Evolutionary conservation across 2,113 vertebrate species (phyloP), one percentile per base, ranked within the genome.

Genomic region (Corythaeola cristata): DNA sequence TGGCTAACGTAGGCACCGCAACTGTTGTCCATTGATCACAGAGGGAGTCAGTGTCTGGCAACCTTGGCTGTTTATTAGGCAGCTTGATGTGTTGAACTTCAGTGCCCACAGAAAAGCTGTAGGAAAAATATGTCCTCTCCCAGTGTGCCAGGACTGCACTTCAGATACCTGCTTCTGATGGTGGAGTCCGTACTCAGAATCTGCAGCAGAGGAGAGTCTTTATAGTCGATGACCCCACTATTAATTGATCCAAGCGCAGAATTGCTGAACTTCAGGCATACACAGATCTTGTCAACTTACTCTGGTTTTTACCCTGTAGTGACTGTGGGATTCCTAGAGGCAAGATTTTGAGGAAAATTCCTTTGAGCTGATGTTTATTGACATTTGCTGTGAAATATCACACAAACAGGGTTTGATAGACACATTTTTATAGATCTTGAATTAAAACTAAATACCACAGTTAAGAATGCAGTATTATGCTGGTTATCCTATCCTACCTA

Each of bases 351-450:
- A 85, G 45, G 13, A 58, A 53, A 78, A 63, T 59, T 89, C 47
- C 37, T 67, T 27, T 74, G 32, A 81, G 69, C 33, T 93, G 50
- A 39, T 82, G 44, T 78, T 93, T 94, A 95, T 92, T 89, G 90
- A 93, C 24, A 19, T 71, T 88, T 83, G 15, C 55, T 58, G 52
- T 77, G 77, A 89, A 90, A 95, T 81, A 80, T 62, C 84, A 87
- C 64, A 80, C 41, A 77, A 86, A 59, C 32, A 35, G 24, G 7
- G 30, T 78, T 93, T 93, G 73, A 90, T 7, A 63, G 83, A 49
- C 73, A 84, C 15, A 17, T 86, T 74, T 95, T 89, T 86, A 74
- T 83, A 81, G 79, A 77, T 86, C 55, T 67, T 19, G 52, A 85
- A 71, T 45, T 62, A 41, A 90, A 93, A 63, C 14, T n/a, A 92